Conservation (phyloP, 2,113 vertebrate genomes). For the Pachypanchax playfairii region DNA sequence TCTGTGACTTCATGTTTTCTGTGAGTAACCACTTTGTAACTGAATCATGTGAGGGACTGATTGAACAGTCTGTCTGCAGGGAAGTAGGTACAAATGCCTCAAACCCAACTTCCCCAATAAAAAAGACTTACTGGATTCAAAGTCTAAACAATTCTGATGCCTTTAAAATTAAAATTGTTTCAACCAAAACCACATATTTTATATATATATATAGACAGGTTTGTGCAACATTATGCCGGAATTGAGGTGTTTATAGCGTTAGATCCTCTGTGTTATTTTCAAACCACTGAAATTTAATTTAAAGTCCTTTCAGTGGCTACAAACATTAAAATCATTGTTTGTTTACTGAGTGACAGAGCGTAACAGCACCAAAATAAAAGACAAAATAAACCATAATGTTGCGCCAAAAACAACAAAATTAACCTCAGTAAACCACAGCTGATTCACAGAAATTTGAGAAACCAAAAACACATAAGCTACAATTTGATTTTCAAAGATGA, state of each 20-base stretch:
- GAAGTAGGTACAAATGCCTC: slow-evolving; percentile 40
- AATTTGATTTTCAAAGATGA: not conserved
- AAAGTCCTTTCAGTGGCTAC: too few relatives aligned
- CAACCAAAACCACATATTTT: too few relatives aligned
- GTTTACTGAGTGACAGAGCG: too few relatives aligned
- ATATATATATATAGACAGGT: too few relatives aligned
- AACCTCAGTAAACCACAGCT: not conserved
- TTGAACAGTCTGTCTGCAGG: slow-evolving; percentile 37
- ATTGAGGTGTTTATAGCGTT: too few relatives aligned
- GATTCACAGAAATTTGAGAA: accelerated
- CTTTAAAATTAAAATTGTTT: too few relatives aligned
- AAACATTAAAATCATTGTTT: too few relatives aligned
- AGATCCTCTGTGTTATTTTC: too few relatives aligned
- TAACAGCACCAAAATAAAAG: not conserved
- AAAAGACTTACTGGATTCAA: not conserved
- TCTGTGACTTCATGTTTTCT: slow-evolving; percentile 28
- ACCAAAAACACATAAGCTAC: not conserved
- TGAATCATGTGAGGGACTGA: slow-evolving; percentile 60
- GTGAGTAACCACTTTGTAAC: slow-evolving; percentile 20
- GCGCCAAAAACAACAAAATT: not conserved
- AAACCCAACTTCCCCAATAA: slow-evolving; percentile 36
- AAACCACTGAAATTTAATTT: too few relatives aligned
- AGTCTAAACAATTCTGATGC: too few relatives aligned
- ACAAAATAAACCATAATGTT: not conserved
- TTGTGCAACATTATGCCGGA: not conserved